Base-by-base conservation (phyloP, 2,797 vertebrate species). In the Dendrocincla fuliginosa region DNA sequence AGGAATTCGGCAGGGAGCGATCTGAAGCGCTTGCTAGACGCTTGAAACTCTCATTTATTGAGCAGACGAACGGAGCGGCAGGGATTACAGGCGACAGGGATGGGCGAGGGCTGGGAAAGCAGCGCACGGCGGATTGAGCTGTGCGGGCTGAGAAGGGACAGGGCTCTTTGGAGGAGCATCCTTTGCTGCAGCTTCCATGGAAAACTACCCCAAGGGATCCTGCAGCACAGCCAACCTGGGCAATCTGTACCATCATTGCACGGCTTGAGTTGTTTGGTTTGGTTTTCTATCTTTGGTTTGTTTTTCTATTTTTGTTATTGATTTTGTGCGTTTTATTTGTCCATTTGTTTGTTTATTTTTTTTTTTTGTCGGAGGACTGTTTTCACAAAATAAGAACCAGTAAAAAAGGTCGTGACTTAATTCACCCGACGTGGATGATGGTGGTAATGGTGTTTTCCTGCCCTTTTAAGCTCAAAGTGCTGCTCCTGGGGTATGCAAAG, bases 11-110 rank as follows among this genome's bases (percentile, higher is more conserved):
- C 12, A 8, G 8, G 2, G 47, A 79, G 56, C 13, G 3, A 16
- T 70, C 2, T 2, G 23, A 10, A 27, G 25, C 3, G 56, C 42
- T 37, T 49, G 17, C 22, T n/a, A 14, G 46, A 6, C 33, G 52
- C 39, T 57, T 28, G 44, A 17, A 44, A 71, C 68, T 33, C 30
- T 17, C 14, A 7, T 74, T 57, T 68, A 12, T 22, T 3, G 69
- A 23, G 35, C 32, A 28, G 74, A 20, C 59, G 15, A 67, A 28
- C 5, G 11, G 63, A 82, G 79, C 52, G 37, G 52, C 47, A 2
- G 61, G 84, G 89, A 89, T 97, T 95, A 76, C 64, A 5, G 84
- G 33, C 25, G 80, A 24, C 28, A 5, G 35, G 28, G 79, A 63
- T 59, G 89, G 74, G 70, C 33, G 37, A 32, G 78, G 59, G 78